Evolutionary conservation across 2,888 invertebrate genomes (phyloP).

Genomic region (Caenorhabditis wallacei): DNA sequence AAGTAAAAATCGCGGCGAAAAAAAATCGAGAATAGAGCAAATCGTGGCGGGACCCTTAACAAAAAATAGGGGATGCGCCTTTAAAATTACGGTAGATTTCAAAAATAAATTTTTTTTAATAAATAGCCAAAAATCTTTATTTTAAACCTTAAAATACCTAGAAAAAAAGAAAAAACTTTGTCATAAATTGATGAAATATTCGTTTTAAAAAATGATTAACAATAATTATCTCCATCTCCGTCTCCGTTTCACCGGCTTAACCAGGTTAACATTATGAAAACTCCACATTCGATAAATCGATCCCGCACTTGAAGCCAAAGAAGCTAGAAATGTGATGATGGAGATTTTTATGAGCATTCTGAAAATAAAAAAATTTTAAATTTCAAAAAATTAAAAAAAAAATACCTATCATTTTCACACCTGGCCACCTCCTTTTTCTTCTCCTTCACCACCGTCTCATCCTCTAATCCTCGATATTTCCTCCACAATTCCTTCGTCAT

Average conservation of each 20-base stretch:
- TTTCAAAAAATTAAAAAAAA: neutral
- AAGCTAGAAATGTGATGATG: neutral
- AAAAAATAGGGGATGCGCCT: slow-evolving; percentile 4
- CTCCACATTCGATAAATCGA: neutral
- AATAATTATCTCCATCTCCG: neutral
- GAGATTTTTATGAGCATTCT: neutral
- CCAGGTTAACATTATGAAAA: neutral
- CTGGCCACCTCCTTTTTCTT: neutral
- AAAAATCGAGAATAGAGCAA: neutral
- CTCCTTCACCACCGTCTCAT: no score
- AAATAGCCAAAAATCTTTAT: no score
- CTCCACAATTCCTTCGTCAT: neutral
- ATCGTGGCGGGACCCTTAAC: neutral
- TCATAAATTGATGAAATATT: no score
- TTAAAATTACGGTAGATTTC: slow-evolving; percentile 3
- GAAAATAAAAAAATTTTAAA: neutral
- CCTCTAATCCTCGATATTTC: neutral
- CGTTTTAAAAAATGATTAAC: no score
- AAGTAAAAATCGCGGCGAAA: slow-evolving; percentile 7
- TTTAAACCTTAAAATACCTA: neutral
- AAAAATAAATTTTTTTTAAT: neutral
- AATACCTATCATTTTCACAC: neutral
- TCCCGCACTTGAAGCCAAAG: neutral
- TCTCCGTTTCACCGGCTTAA: no score
- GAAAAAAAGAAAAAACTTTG: neutral